phyloP scores from a whole-genome alignment of 1,140 invertebrate genomes.

The Patella vulgata region DNA sequence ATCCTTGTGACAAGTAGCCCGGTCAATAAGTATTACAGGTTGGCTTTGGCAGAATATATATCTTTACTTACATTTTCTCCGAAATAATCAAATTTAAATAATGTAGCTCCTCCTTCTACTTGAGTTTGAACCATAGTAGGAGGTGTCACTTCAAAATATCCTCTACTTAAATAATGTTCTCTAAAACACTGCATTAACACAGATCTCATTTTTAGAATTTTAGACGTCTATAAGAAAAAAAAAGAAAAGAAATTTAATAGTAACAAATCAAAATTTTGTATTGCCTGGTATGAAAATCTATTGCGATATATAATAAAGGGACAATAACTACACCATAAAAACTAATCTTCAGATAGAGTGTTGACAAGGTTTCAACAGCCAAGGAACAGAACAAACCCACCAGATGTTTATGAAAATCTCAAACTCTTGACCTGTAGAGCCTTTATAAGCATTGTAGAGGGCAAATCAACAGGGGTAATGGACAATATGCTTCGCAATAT shows the following conservation, averaged over 20 bases:
- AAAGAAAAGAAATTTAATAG: constrained; percentile 11
- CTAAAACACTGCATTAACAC: constrained; percentile 91
- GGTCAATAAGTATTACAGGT: no score
- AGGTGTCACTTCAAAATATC: constrained; percentile 93
- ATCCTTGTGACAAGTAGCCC: no score
- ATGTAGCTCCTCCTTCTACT: constrained; percentile 97
- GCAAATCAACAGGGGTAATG: no score
- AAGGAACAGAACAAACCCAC: no score
- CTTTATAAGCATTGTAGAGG: no score
- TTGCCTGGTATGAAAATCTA: no score
- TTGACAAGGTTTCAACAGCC: no score
- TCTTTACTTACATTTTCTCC: constrained; percentile 77
- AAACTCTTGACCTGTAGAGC: no score
- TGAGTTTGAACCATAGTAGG: constrained; percentile 92
- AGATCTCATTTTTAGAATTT: constrained; percentile 89
- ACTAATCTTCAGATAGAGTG: no score
- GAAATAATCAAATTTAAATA: constrained; percentile 96
- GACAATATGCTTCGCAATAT: no score
- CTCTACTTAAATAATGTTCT: constrained; percentile 86
- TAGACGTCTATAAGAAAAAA: constrained; percentile 77
- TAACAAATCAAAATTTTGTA: not conserved
- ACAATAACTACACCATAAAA: not conserved
- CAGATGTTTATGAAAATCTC: no score
- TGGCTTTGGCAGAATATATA: no score
- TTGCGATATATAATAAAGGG: not conserved